phyloP scores from a whole-genome alignment of 2,888 invertebrate species.

The Prionchulus punctatus region DNA sequence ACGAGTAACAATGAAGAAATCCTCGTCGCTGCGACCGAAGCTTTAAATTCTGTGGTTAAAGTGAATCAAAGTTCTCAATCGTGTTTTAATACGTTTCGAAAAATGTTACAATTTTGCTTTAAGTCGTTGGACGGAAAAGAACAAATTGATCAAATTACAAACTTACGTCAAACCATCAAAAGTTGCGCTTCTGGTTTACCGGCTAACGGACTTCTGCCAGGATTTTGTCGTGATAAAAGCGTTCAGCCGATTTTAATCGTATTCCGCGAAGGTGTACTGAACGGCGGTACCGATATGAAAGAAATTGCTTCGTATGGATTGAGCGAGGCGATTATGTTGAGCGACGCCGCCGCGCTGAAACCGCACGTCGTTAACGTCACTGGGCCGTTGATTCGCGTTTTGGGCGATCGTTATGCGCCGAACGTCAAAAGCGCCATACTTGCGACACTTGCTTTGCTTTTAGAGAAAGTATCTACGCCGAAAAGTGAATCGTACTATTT shows the following conservation, averaged over 20 bases:
- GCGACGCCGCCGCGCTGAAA: slow-evolving; percentile 69
- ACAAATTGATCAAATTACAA: slow-evolving; percentile 12
- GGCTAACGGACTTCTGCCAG: neutral
- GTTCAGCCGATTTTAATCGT: slow-evolving; percentile 82
- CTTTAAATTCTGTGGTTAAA: slow-evolving; percentile 70
- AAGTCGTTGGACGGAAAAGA: slow-evolving; percentile 10
- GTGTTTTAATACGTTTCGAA: neutral
- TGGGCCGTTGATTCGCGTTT: slow-evolving; percentile 87
- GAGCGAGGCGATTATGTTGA: slow-evolving; percentile 51
- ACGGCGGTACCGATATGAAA: slow-evolving; percentile 83
- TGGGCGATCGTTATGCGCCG: slow-evolving; percentile 71
- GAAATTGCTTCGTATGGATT: slow-evolving; percentile 84
- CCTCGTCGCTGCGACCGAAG: slow-evolving; percentile 73
- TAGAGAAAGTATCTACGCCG: slow-evolving; percentile 54
- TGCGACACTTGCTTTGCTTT: slow-evolving; percentile 74
- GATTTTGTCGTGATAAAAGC: slow-evolving; percentile 41
- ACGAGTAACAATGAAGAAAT: slow-evolving; percentile 63
- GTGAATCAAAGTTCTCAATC: slow-evolving; percentile 29
- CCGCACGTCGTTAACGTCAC: slow-evolving; percentile 93
- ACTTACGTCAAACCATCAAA: slow-evolving; percentile 8
- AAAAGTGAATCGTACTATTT: neutral
- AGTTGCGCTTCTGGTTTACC: neutral
- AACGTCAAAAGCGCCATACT: slow-evolving; percentile 88
- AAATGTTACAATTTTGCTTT: neutral
- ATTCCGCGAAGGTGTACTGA: slow-evolving; percentile 79